Evolutionary conservation across 2,797 vertebrate genomes (phyloP).

Genomic region (Gallinago stenura): DNA sequence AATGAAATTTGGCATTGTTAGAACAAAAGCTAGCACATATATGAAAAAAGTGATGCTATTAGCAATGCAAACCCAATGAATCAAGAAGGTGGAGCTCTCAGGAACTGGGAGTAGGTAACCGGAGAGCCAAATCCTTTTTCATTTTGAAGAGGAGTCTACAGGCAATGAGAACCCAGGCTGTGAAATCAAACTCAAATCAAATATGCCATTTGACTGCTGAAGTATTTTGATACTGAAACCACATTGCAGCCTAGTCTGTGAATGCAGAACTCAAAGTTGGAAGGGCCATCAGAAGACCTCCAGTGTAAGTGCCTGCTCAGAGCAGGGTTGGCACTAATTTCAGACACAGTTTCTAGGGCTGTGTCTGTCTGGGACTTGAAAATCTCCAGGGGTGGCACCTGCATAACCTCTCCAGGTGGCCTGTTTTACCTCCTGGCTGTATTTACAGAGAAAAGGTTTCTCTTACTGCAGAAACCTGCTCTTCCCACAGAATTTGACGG

Average conservation of each 20-base stretch:
- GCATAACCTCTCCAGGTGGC: not conserved
- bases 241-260: not conserved
- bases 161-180: accelerated
- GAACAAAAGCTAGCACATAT: not conserved
- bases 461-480: accelerated
- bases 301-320: not conserved
- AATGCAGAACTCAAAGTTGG: not conserved
- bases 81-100: not conserved
- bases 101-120: accelerated
- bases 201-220: accelerated
- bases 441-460: not conserved
- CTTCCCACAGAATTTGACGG: not conserved
- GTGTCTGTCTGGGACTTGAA: not conserved
- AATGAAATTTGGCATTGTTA: not conserved
- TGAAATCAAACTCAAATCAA: not conserved
- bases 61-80: not conserved
- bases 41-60: not conserved
- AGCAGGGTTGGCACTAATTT: not conserved
- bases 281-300: not conserved
- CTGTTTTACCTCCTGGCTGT: accelerated
- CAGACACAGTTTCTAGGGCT: not conserved
- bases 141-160: not conserved
- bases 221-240: not conserved
- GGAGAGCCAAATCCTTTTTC: not conserved
- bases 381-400: not conserved